These are phyloP conservation scores for Acinonyx jubatus DNA, from an alignment of 2,113 vertebrate species.

Conservation along the genomic window DNA sequence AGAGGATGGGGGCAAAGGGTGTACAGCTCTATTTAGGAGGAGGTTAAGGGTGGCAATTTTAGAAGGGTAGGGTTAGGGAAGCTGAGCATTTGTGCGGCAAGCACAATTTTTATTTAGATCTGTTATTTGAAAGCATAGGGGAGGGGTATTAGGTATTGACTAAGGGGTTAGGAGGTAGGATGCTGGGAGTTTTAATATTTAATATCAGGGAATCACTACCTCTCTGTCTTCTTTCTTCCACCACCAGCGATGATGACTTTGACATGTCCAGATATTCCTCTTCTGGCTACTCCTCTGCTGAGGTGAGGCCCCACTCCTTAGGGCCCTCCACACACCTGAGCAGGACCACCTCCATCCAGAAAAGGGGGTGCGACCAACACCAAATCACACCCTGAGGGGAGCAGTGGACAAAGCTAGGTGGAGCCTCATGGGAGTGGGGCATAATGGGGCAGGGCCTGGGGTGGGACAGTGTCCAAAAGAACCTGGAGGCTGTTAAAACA, in stretches of 20 bases:
- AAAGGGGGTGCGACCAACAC: neutral
- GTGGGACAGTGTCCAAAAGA: neutral
- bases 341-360: neutral
- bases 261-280: slow-evolving; percentile 99
- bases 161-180: neutral
- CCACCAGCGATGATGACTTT: slow-evolving; percentile 96
- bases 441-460: neutral
- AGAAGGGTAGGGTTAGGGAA: neutral
- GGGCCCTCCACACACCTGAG: neutral
- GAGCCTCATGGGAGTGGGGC: rapidly evolving
- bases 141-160: neutral
- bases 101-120: neutral
- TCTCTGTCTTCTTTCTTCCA: slow-evolving; percentile 35
- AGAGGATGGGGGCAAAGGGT: neutral
- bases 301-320: slow-evolving; percentile 89
- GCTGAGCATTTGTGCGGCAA: neutral
- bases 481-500: neutral
- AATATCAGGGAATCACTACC: slow-evolving; percentile 19
- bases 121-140: neutral
- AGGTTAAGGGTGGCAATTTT: neutral
- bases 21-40: neutral
- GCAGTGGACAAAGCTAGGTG: neutral
- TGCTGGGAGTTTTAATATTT: neutral
- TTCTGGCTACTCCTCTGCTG: slow-evolving; percentile 98
- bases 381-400: neutral